Base-by-base conservation (phyloP, 2,113 vertebrate species). In the Chunga burmeisteri region DNA sequence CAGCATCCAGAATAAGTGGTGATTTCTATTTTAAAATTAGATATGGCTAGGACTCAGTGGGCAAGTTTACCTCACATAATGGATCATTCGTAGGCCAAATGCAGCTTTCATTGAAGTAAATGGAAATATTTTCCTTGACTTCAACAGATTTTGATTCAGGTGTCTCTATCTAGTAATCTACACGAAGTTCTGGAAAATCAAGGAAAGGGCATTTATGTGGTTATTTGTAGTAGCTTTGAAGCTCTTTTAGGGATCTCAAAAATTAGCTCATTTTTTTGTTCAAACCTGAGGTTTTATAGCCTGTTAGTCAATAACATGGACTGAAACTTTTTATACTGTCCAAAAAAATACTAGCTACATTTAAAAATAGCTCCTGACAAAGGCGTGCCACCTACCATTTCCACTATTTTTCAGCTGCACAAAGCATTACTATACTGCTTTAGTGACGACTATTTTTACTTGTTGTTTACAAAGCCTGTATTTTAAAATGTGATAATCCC, bases 401-500 rank as follows among this genome's bases (percentile, higher is more conserved):
- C 59, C 74, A 88, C 81, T 70, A 49, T 88, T 97, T 96, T 97
- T 84, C 89, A 90, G 49, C 81, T 70, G 77, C 81, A 72, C 34
- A 58, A 86, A 61, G 20, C 73, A 63, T 55, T 75, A 85, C 81
- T 56, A 11, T 44, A 9, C n/a, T 86, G 78, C 61, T 95, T 87
- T 65, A 50, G 71, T 27, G 67, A 55, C 42, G 77, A 65, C 72
- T 86, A 38, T 94, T 94, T 96, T 91, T 91, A 62, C 12, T 50
- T 27, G 70, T 40, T 66, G 34, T 89, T 96, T 93, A 96, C 93
- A 91, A 94, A 94, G 68, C 86, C 83, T 82, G 63, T 56, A 86
- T 97, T 97, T 97, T 87, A 77, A 65, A 87, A 70, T 63, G 88
- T 44, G 46, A 89, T 96, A 61, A 83, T 96, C 96, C 92, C 87